Base-by-base conservation (phyloP, 2,113 vertebrate species). In the Otolemur garnettii region DNA sequence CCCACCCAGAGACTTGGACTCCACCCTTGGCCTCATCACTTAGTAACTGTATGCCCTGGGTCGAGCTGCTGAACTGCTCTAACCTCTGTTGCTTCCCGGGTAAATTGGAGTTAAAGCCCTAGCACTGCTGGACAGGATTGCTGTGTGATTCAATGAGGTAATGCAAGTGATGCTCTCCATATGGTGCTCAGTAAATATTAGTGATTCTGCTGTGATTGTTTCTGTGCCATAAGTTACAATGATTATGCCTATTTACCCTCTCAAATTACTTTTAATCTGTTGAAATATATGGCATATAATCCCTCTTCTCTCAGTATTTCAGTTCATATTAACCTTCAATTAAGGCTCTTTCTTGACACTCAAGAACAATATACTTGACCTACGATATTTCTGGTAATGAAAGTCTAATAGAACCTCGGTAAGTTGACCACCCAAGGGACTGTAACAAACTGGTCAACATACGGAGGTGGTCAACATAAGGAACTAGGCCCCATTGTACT, bases 321-420 rank as follows among this genome's bases (percentile, higher is more conserved):
- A 38, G 2, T 71, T 95, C 38, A 28, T 84, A 30, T 28, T 26
- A 83, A 88, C 60, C n/a, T 90, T 62, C 35, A 60, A 17, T 81
- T 90, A 66, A 77, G 21, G 13, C 68, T 92, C 55, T 92, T 90
- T 92, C 75, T 87, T 59, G 53, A 83, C 64, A 77, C 83, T 95
- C 14, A 90, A 72, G 88, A 68, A 26, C 18, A 77, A 15, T 72
- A 35, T 7, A 35, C 45, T 72, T 91, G 28, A 85, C 55, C 62
- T 62, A 11, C 38, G 50, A 4, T 80, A 33, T 84, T 87, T 94
- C 89, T 68, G 85, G 13, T 35, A 45, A 42, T 12, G 53, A 45
- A 68, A 57, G 15, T 50, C 45, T 50, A 50, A 50, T 50, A 50
- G 7, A 50, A 50, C 45, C 45, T 50, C 10, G 8, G 45, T 50